Evolutionary conservation across 2,888 invertebrate genomes (phyloP).

Genomic region (Ennomos erosarius): DNA sequence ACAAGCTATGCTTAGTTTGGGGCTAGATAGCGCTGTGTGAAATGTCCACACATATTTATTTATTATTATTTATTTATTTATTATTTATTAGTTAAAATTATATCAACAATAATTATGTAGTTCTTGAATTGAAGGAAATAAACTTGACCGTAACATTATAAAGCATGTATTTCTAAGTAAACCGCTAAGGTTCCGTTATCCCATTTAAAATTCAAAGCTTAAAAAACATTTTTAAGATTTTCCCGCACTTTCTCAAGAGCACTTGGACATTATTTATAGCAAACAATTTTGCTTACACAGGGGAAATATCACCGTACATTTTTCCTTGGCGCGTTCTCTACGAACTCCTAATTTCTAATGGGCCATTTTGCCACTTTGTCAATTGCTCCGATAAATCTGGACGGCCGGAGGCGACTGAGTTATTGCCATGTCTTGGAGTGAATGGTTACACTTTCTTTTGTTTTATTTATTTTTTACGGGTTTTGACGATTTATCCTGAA

Average conservation of each 20-base stretch:
- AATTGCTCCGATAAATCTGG: conserved; percentile 84
- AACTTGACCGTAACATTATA: not conserved
- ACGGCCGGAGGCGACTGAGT: conserved; percentile 67
- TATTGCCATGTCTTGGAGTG: conserved; percentile 72
- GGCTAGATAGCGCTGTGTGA: too few relatives aligned
- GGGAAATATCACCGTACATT: conserved; percentile 80
- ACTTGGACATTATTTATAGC: conserved; percentile 74
- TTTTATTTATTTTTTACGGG: conserved; percentile 54
- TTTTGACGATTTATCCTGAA: conserved; percentile 15
- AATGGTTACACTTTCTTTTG: conserved; percentile 78
- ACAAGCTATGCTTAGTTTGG: too few relatives aligned
- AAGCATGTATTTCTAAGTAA: not conserved
- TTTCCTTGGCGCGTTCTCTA: conserved; percentile 67
- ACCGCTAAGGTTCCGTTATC: not conserved
- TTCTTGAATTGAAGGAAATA: not conserved
- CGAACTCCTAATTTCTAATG: conserved; percentile 84
- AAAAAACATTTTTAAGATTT: conserved; percentile 38
- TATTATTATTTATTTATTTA: too few relatives aligned
- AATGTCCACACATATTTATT: too few relatives aligned
- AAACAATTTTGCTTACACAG: conserved; percentile 77
- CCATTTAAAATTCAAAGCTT: conserved; percentile 26
- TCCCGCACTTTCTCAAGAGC: conserved; percentile 47
- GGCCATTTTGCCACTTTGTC: conserved; percentile 85
- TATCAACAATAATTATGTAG: too few relatives aligned
- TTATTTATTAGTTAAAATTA: too few relatives aligned